Percentiles rank a stretch among this genome's conserved stretches.
These are phyloP conservation scores for Brachionus rotundiformis DNA, from an alignment of 1,140 invertebrate species.

Conservation along the genomic window DNA sequence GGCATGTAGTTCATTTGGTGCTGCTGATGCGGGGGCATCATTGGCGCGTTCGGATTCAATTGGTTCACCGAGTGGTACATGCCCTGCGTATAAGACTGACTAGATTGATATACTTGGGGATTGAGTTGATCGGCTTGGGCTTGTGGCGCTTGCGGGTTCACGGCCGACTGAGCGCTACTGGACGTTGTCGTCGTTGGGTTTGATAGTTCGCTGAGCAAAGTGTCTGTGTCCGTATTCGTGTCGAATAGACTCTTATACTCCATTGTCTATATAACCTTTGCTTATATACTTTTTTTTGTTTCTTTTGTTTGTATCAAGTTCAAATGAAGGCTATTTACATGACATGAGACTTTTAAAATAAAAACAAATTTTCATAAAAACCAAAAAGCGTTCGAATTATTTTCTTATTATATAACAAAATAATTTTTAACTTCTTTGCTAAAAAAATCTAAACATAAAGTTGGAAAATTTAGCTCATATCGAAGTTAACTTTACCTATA, in stretches of 20 bases:
- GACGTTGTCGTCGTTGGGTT: neutral
- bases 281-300: neutral
- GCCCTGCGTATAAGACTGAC: neutral
- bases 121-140: neutral
- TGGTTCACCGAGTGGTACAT: constrained; percentile 1
- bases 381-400: constrained; percentile 21
- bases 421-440: neutral
- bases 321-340: constrained; percentile 40
- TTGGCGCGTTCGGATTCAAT: neutral
- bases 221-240: constrained; percentile 47
- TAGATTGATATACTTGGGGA: constrained; percentile 22
- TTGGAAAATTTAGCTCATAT: neutral
- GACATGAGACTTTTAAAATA: constrained; percentile 25
- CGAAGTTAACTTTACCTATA: constrained; percentile 13
- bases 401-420: constrained; percentile 7
- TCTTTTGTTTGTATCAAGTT: neutral
- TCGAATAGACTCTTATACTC: constrained; percentile 50
- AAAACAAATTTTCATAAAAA: constrained; percentile 22
- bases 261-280: constrained; percentile 7
- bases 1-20: constrained; percentile 17
- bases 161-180: neutral
- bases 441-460: constrained; percentile 15
- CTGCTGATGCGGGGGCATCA: neutral
- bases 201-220: constrained; percentile 41
- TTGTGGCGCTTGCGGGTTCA: neutral